phyloP scores from a whole-genome alignment of 2,888 invertebrate genomes.

The Stenoptilia bipunctidactyla region DNA sequence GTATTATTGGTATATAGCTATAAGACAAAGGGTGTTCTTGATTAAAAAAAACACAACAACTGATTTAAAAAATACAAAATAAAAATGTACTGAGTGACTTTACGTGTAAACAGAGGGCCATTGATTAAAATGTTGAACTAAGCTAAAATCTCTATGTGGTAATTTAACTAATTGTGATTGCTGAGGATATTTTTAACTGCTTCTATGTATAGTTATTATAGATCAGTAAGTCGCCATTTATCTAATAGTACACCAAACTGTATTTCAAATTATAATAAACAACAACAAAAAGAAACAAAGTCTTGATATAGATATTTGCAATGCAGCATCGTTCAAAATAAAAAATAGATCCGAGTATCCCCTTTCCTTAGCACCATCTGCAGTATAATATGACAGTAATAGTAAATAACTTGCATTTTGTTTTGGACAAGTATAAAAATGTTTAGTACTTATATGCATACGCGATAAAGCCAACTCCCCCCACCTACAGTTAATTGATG shows the following conservation, averaged over 20 bases:
- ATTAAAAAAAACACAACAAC: constrained; percentile 57
- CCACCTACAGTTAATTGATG: constrained; percentile 66
- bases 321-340: background rate
- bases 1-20: constrained; percentile 70
- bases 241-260: constrained; percentile 29
- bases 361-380: too few species aligned
- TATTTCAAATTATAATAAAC: constrained; percentile 9
- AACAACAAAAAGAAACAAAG: background rate
- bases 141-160: constrained; percentile 70
- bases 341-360: background rate
- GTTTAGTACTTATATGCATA: constrained; percentile 20
- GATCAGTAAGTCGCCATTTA: constrained; percentile 46
- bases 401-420: constrained; percentile 3
- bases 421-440: constrained; percentile 21
- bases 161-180: constrained; percentile 67
- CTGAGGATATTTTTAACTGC: constrained; percentile 66
- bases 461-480: constrained; percentile 42
- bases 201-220: constrained; percentile 57
- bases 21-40: constrained; percentile 67
- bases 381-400: background rate
- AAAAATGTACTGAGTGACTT: constrained; percentile 69
- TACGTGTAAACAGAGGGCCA: constrained; percentile 71
- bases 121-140: constrained; percentile 67
- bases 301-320: background rate
- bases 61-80: constrained; percentile 58